Conservation (phyloP, 2,888 invertebrate genomes). For the Lamellibrachia columna region DNA sequence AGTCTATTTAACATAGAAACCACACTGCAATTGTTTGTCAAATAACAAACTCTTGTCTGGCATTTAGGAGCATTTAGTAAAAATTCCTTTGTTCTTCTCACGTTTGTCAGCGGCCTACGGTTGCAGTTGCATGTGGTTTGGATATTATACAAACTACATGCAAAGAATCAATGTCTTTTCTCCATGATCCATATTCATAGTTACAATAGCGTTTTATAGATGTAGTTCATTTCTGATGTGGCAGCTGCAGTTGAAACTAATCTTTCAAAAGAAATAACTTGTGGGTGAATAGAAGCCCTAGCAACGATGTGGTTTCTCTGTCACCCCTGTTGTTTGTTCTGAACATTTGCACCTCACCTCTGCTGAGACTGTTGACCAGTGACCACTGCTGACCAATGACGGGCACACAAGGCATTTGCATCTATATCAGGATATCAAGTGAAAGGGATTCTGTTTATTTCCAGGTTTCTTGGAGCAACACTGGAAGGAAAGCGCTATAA, state of each 20-base stretch:
- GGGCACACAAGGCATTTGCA: not conserved
- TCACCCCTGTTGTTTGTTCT: not conserved
- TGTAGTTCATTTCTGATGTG: not conserved
- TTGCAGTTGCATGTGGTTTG: not conserved
- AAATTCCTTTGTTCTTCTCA: no score
- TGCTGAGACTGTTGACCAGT: no score
- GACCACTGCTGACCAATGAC: not conserved
- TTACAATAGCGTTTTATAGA: not conserved
- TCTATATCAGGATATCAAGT: not conserved
- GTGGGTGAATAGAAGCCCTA: not conserved
- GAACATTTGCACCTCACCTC: not conserved
- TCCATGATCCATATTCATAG: no score
- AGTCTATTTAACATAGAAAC: no score
- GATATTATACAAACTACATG: no score
- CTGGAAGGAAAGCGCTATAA: constrained; percentile 84
- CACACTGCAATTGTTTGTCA: no score
- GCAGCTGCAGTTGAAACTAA: not conserved
- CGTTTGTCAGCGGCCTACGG: no score
- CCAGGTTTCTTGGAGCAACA: constrained; percentile 69
- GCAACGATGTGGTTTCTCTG: not conserved
- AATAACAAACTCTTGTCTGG: no score
- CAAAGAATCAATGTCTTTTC: no score
- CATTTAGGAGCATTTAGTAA: no score
- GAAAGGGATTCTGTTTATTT: not conserved
- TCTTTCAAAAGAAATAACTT: not conserved